These are phyloP conservation scores for Phymanthus crucifer DNA, from an alignment of 92 coral and sea anemone genomes.

Conservation along the genomic window DNA sequence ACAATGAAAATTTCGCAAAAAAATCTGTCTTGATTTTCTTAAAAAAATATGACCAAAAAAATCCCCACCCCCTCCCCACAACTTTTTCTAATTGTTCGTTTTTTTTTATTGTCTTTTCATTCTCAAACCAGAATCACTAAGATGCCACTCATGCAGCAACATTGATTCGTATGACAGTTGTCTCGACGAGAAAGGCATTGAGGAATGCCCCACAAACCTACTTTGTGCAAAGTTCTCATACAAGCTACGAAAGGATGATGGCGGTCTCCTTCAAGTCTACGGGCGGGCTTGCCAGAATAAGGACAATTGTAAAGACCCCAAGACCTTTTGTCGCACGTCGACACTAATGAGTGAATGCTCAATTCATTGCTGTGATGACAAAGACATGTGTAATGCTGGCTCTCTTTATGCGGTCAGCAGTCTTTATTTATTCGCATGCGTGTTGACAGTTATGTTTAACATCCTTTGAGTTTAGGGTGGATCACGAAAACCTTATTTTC, in stretches of 20 bases:
- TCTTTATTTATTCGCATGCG: slow-evolving; percentile 30
- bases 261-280: slow-evolving; percentile 15
- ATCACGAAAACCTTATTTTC: not conserved
- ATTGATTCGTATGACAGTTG: slow-evolving; percentile 25
- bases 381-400: slow-evolving; percentile 42
- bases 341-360: slow-evolving; percentile 22
- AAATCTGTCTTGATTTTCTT: too few species aligned
- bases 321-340: slow-evolving; percentile 22
- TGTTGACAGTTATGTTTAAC: slow-evolving; percentile 1
- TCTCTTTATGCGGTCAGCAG: slow-evolving; percentile 25
- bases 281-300: slow-evolving; percentile 38
- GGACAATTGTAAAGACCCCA: slow-evolving; percentile 23
- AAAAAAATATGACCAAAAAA: too few species aligned
- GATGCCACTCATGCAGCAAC: slow-evolving; percentile 42
- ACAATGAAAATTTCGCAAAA: too few species aligned
- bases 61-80: too few species aligned
- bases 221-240: slow-evolving; percentile 52
- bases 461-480: too few species aligned
- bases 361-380: slow-evolving; percentile 37
- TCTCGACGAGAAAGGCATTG: slow-evolving; percentile 27
- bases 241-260: slow-evolving; percentile 26
- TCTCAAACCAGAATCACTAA: slow-evolving; percentile 11
- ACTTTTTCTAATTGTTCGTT: not conserved
- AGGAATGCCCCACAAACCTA: slow-evolving; percentile 19
- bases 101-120: not conserved